Evolutionary conservation across 2,113 vertebrate genomes (phyloP), one percentile per base, ranked within the genome.

Genomic region (Oostethus manadensis): DNA sequence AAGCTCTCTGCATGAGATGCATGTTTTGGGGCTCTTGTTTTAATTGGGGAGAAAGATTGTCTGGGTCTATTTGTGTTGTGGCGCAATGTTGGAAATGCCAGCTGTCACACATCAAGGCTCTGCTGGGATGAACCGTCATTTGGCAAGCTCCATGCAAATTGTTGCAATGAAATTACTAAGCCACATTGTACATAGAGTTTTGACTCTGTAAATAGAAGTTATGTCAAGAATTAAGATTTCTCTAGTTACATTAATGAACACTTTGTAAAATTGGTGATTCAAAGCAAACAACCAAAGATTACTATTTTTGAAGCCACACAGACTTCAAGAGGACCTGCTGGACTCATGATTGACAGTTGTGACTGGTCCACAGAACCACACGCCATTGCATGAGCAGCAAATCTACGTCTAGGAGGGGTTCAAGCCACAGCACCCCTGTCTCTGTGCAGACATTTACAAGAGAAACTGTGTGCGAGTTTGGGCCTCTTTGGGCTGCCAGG

Each of bases 371-470:
- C 50, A 73, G 70, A 76, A 84, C 86, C 63, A 42, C 38, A 70
- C 84, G 88, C 82, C 84, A 84, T 84, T 77, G 62, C 86, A 87
- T 86, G 80, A 88, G 82, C 43, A 9, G 73, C 68, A 84, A 87
- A 81, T 90, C 82, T 56, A 79, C 87, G 79, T 90, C 84, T 82
- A 88, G 91, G 90, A 89, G 86, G 86, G 89, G 88, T 82, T 90
- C 88, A 86, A 85, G 88, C 86, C 83, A 73, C 84, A 83, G 80
- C 87, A 84, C 73, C 84, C 58, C 81, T 76, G 68, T 68, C 82
- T 89, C 87, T 88, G 84, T 84, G 85, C 86, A 84, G 71, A 83
- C 76, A 70, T 65, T 85, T 77, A 87, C 70, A 83, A 83, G 83
- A 90, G 64, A 71, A 85, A 80, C 75, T 79, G 79, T 86, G 83